phyloP scores from a whole-genome alignment of 2,113 vertebrate species.

The Fulica atra region DNA sequence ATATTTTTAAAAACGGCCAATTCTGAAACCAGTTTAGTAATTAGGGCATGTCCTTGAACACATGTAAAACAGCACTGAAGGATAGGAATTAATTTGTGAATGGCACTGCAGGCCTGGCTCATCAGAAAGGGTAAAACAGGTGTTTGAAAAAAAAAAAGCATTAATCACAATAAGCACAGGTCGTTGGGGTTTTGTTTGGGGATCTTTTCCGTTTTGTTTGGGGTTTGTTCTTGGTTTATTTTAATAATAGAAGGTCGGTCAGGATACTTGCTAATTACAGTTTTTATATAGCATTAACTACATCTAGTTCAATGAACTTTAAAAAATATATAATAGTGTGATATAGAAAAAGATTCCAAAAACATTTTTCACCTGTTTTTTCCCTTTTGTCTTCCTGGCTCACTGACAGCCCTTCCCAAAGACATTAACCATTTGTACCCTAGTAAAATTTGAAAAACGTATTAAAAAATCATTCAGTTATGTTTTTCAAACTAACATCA shows the following conservation, averaged over 20 bases:
- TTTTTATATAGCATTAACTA: background rate
- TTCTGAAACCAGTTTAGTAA: background rate
- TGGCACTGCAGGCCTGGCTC: background rate
- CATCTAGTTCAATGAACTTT: background rate
- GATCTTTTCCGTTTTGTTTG: background rate
- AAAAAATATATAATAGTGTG: background rate
- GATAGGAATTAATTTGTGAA: background rate
- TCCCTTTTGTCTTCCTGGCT: constrained; percentile 57
- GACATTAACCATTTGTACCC: constrained; percentile 64
- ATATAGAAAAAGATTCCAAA: constrained; percentile 52
- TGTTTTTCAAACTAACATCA: background rate
- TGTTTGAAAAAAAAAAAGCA: constrained; percentile 1
- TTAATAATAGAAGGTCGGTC: background rate
- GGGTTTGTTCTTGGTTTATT: background rate
- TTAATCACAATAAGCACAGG: background rate
- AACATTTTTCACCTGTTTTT: constrained; percentile 53
- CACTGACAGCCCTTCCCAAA: constrained; percentile 60
- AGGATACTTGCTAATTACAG: background rate
- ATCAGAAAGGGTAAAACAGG: background rate
- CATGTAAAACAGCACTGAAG: background rate
- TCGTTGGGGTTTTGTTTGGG: fast-evolving
- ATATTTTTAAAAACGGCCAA: background rate
- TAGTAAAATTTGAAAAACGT: constrained; percentile 59
- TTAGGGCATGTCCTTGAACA: background rate
- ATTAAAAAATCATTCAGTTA: constrained; percentile 36